Evolutionary conservation across 2,113 vertebrate genomes (phyloP).

Genomic region (Mustela nigripes): DNA sequence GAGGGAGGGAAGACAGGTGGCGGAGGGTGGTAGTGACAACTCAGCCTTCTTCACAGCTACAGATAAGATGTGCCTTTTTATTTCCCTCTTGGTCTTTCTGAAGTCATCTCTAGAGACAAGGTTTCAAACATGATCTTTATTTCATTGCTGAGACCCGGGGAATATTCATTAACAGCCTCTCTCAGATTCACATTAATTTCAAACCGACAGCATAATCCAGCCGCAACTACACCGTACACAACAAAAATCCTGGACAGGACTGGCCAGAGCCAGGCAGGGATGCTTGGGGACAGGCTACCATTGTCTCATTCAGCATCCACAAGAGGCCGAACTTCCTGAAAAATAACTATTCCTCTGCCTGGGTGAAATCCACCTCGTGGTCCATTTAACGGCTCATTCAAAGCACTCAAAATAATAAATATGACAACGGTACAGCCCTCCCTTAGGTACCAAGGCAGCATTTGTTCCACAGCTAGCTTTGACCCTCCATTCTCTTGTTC

Average conservation of each 20-base stretch:
- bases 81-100: background rate
- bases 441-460: background rate
- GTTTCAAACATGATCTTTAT: slow-evolving; percentile 66
- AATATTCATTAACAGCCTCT: slow-evolving; percentile 48
- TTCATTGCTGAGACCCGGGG: slow-evolving; percentile 45
- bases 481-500: background rate
- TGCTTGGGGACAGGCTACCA: background rate
- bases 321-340: background rate
- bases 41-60: background rate
- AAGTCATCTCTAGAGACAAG: slow-evolving; percentile 52
- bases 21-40: background rate
- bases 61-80: background rate
- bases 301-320: background rate
- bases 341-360: background rate
- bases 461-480: background rate
- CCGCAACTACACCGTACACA: background rate
- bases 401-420: background rate
- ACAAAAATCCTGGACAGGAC: background rate
- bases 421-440: background rate
- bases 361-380: background rate
- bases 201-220: background rate
- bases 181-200: slow-evolving; percentile 46
- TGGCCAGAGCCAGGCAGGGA: background rate
- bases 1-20: background rate
- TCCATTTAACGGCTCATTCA: background rate